Evolutionary conservation across 2,888 invertebrate genomes (phyloP).

Genomic region (Byasa hedistus): DNA sequence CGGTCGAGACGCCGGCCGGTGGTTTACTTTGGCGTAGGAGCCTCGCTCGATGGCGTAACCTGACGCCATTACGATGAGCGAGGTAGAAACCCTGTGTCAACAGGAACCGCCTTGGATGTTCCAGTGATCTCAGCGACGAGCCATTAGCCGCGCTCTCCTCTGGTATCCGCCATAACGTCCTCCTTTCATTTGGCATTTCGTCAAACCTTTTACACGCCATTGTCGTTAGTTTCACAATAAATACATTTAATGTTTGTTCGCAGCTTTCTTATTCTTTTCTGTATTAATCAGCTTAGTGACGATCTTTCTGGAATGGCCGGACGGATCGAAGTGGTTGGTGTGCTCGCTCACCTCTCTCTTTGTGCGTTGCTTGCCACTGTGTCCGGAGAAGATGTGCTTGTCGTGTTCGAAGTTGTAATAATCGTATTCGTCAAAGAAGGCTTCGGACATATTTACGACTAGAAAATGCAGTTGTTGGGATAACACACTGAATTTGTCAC

Average conservation of each 20-base stretch:
- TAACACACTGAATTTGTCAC: conserved; percentile 46
- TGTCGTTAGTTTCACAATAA: conserved; percentile 43
- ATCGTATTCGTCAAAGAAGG: conserved; percentile 94
- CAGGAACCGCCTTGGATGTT: conserved; percentile 68
- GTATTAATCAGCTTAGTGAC: conserved; percentile 91
- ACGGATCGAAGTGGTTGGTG: conserved; percentile 95
- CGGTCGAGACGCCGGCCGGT: conserved; percentile 35
- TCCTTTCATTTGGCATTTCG: conserved; percentile 70
- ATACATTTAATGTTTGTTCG: conserved; percentile 57
- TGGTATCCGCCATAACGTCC: conserved; percentile 68
- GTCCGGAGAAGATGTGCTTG: conserved; percentile 91
- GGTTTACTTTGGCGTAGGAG: conserved; percentile 46
- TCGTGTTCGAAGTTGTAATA: conserved; percentile 96
- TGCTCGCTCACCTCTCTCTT: conserved; percentile 94
- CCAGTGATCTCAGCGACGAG: conserved; percentile 70
- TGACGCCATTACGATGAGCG: conserved; percentile 51
- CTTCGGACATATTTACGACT: conserved; percentile 86
- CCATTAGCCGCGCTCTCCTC: conserved; percentile 58
- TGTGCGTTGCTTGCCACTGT: conserved; percentile 93
- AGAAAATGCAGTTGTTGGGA: conserved; percentile 43
- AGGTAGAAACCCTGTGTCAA: conserved; percentile 62
- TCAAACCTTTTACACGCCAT: conserved; percentile 69
- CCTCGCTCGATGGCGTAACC: conserved; percentile 45
- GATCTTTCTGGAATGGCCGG: conserved; percentile 96
- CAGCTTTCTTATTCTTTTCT: conserved; percentile 86